A percentile compares a stretch with the other conserved stretches of the same genome.
phyloP scores from a whole-genome alignment of 2,888 invertebrate species.

The Catocala nupta region DNA sequence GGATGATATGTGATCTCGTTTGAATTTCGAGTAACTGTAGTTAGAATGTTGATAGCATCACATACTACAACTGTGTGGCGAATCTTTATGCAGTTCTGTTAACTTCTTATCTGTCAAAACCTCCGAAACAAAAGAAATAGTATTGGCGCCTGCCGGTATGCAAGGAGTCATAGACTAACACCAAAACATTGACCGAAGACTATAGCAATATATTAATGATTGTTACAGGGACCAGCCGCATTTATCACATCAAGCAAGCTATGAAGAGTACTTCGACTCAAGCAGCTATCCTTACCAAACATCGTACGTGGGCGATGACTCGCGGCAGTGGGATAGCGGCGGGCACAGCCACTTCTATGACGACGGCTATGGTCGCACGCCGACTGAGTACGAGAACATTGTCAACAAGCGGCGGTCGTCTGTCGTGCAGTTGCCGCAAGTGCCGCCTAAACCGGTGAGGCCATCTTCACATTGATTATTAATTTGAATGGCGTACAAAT shows the following conservation, averaged over 20 bases:
- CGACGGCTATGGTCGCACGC: constrained; percentile 77
- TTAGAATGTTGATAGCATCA: no score
- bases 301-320: constrained; percentile 88
- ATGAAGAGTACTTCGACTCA: constrained; percentile 90
- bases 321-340: constrained; percentile 92
- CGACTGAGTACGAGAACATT: constrained; percentile 87
- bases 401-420: constrained; percentile 86
- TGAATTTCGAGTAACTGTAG: no score
- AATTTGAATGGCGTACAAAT: no score
- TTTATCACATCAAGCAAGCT: constrained; percentile 84
- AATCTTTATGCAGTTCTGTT: no score
- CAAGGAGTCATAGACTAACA: no score
- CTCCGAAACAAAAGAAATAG: no score
- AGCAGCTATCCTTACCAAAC: constrained; percentile 88
- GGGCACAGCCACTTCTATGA: constrained; percentile 84
- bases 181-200: no score
- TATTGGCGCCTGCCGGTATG: no score
- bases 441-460: constrained; percentile 79
- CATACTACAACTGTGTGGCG: no score
- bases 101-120: no score
- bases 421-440: constrained; percentile 83
- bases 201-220: neutral
- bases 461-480: no score
- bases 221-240: constrained; percentile 82
- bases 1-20: no score